Base-by-base conservation (phyloP, 1,140 invertebrate species). In the Pogonus chalceus region DNA sequence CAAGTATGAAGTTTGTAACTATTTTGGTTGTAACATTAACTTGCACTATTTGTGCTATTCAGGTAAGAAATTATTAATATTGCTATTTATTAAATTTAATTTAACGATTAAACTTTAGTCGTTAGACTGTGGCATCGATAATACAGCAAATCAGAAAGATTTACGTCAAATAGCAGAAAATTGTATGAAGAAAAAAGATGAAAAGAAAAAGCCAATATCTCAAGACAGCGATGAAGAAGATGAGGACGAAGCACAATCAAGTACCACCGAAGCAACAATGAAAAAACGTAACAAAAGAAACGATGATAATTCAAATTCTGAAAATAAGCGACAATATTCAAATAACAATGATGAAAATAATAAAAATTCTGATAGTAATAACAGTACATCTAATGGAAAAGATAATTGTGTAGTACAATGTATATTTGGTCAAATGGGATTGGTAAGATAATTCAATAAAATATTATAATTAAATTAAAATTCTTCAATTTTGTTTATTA, bases 61-160 rank as follows among this genome's bases (percentile, higher is more conserved):
- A n/a, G n/a, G n/a, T n/a, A n/a, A n/a, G n/a, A n/a, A n/a, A n/a
- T n/a, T n/a, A n/a, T n/a, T n/a, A n/a, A n/a, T n/a, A n/a, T n/a
- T n/a, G n/a, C n/a, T n/a, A n/a, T n/a, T n/a, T n/a, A n/a, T n/a
- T n/a, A n/a, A n/a, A n/a, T n/a, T n/a, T n/a, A n/a, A n/a, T n/a
- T n/a, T n/a, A n/a, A n/a, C n/a, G n/a, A 31, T 31, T 4, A 7
- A 31, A 31, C 7, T 43, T 12, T 54, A 68, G 65, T 58, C 56
- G 10, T 46, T 68, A 21, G 61, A 68, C 54, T 68, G 66, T 54
- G 62, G 62, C 18, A 53, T 67, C 2, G 50, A 55, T 20, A 54
- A 56, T 14, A 51, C 26, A 22, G 23, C 43, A 21, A 56, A 26
- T 46, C 39, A 47, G 12, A 56, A 47, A 23, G 52, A 57, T n/a